Percentiles rank a stretch among this genome's conserved stretches.
These are phyloP conservation scores for Mesocentrotus franciscanus DNA, from an alignment of 53 echinoderm and acorn worm species.

Conservation along the genomic window DNA sequence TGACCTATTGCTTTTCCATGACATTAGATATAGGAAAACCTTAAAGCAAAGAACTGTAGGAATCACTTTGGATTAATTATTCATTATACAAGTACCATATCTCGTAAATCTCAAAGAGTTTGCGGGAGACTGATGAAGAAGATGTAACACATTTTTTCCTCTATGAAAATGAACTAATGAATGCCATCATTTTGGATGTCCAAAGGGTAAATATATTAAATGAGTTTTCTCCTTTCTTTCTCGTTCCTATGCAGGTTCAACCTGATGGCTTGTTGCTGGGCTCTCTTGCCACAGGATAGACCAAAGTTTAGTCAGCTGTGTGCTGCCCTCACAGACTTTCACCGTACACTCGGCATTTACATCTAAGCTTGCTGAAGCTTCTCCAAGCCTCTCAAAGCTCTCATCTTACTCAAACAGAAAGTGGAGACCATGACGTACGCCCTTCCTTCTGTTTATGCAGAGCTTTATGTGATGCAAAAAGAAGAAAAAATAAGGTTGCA, in stretches of 20 bases:
- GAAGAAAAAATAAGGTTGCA: background rate
- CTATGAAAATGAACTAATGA: background rate
- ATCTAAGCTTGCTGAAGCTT: conserved; percentile 68
- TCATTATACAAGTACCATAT: background rate
- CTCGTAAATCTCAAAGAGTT: background rate
- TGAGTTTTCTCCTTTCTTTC: background rate
- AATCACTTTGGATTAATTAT: background rate
- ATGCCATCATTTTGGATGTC: too few relatives aligned
- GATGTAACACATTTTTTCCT: background rate
- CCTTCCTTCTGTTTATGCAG: background rate
- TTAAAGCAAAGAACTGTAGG: background rate
- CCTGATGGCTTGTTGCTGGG: conserved; percentile 99
- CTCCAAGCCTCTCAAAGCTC: too few relatives aligned
- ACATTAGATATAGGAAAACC: background rate
- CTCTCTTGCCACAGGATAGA: conserved; percentile 91
- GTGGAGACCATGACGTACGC: background rate
- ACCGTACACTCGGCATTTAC: conserved; percentile 93
- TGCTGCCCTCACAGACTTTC: conserved; percentile 94
- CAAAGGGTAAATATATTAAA: too few relatives aligned
- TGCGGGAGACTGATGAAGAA: background rate
- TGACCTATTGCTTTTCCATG: too few relatives aligned
- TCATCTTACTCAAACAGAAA: background rate
- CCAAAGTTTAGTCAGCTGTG: conserved; percentile 98
- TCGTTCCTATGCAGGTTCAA: conserved; percentile 75
- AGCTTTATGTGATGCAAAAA: background rate